These are phyloP conservation scores for Danio aesculapii DNA, from an alignment of 2,797 vertebrate genomes.

Conservation along the genomic window DNA sequence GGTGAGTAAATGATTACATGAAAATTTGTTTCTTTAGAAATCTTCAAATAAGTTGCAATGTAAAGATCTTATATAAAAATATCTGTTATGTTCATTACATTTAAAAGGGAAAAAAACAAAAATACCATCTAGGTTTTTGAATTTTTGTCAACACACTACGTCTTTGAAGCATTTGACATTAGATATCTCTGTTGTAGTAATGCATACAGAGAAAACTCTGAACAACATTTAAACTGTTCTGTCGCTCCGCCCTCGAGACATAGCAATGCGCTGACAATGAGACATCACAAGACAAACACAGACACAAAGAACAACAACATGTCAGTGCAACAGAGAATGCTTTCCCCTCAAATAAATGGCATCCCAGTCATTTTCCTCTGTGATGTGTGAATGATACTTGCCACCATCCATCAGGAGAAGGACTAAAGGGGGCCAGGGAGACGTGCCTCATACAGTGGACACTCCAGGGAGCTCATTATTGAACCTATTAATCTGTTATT, in stretches of 20 bases:
- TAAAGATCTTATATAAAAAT: neutral
- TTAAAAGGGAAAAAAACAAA: neutral
- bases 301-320: slow-evolving; percentile 75
- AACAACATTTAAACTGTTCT: slow-evolving; percentile 33
- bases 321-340: slow-evolving; percentile 73
- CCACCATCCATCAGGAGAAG: slow-evolving; percentile 75
- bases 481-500: slow-evolving; percentile 86
- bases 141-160: neutral
- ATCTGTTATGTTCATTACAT: neutral
- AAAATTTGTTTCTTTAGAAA: neutral
- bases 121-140: neutral
- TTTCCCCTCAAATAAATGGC: slow-evolving; percentile 79
- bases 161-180: slow-evolving; percentile 10
- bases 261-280: slow-evolving; percentile 67
- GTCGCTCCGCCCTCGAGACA: slow-evolving; percentile 17
- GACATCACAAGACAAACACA: slow-evolving; percentile 72
- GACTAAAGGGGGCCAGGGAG: slow-evolving; percentile 73
- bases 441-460: slow-evolving; percentile 70
- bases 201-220: neutral
- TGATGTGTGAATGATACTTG: slow-evolving; percentile 80
- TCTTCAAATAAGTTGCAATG: no score
- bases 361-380: slow-evolving; percentile 75
- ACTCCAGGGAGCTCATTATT: slow-evolving; percentile 85
- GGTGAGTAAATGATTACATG: no score
- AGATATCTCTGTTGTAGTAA: slow-evolving; percentile 13